Percentiles rank a stretch among this genome's conserved stretches.
These are phyloP conservation scores for Aphidoletes aphidimyza DNA, from an alignment of 2,888 invertebrate species.

Conservation along the genomic window DNA sequence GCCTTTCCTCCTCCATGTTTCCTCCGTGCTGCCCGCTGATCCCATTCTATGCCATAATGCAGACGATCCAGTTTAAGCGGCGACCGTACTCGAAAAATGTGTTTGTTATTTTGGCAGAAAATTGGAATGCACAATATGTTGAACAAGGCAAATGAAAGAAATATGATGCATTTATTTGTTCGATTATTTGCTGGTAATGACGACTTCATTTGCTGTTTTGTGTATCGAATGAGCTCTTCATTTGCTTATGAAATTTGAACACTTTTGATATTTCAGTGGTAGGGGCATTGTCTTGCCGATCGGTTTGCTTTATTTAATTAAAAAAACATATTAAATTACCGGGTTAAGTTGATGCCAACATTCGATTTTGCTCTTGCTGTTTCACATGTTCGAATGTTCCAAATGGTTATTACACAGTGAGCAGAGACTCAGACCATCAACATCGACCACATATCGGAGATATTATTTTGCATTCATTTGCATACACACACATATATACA, in stretches of 20 bases:
- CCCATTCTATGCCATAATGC: no score
- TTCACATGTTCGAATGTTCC: not conserved
- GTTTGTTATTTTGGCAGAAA: not conserved
- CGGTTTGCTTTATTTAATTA: slow-evolving; percentile 50
- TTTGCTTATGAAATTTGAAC: slow-evolving; percentile 26
- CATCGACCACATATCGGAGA: not conserved
- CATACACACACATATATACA: slow-evolving; percentile 17
- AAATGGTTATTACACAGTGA: not conserved
- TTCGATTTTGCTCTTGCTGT: not conserved
- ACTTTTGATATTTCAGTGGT: slow-evolving; percentile 24
- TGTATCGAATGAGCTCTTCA: not conserved
- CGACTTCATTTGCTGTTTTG: slow-evolving; percentile 27
- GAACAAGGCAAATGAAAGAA: not conserved
- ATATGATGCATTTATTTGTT: slow-evolving; percentile 33
- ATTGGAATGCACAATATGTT: not conserved
- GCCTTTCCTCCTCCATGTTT: not conserved
- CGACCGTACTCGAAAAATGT: no score
- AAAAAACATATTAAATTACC: slow-evolving; percentile 53
- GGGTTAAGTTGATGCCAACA: slow-evolving; percentile 4
- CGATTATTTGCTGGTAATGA: not conserved
- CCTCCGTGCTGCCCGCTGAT: not conserved
- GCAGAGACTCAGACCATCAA: not conserved
- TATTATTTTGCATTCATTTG: slow-evolving; percentile 42
- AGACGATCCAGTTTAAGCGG: no score
- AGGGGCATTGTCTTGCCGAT: not conserved